phyloP scores from a whole-genome alignment of 2,888 invertebrate species.

The Agrotis clavis region DNA sequence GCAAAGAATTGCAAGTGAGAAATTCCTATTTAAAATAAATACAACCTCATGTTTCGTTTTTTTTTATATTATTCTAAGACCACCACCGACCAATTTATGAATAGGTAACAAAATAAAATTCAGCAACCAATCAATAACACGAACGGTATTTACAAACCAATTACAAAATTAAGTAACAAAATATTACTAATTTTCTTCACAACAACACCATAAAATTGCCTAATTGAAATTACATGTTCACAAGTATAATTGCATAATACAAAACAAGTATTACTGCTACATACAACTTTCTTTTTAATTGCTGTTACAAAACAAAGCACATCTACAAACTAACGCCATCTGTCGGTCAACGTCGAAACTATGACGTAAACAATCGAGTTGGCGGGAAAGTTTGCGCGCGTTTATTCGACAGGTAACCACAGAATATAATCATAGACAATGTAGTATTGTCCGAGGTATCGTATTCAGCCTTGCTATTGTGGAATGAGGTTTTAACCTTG shows the following conservation, averaged over 20 bases:
- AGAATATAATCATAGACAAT: slow-evolving; percentile 48
- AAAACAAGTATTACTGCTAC: slow-evolving; percentile 25
- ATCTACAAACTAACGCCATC: slow-evolving; percentile 57
- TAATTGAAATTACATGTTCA: slow-evolving; percentile 44
- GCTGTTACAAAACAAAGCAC: slow-evolving; percentile 4
- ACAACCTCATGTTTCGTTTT: no score
- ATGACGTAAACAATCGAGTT: slow-evolving; percentile 38
- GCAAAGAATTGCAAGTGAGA: no score
- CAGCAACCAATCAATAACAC: slow-evolving; percentile 15
- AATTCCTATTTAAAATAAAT: no score
- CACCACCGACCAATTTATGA: no score
- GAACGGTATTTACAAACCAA: slow-evolving; percentile 7
- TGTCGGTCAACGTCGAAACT: slow-evolving; percentile 35
- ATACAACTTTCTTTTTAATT: slow-evolving; percentile 47
- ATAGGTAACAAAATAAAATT: not conserved
- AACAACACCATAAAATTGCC: slow-evolving; percentile 34
- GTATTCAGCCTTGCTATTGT: slow-evolving; percentile 48
- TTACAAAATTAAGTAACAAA: slow-evolving; percentile 2
- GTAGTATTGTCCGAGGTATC: slow-evolving; percentile 38
- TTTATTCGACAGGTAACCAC: slow-evolving; percentile 42
- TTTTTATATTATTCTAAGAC: no score
- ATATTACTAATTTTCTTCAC: slow-evolving; percentile 23
- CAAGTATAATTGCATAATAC: slow-evolving; percentile 38
- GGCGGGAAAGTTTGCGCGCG: slow-evolving; percentile 39
- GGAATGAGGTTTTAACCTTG: slow-evolving; percentile 27